A percentile compares a stretch with the other conserved stretches of the same genome.
Conservation (phyloP, 2,888 invertebrate genomes). For the Tribolium freemani region DNA sequence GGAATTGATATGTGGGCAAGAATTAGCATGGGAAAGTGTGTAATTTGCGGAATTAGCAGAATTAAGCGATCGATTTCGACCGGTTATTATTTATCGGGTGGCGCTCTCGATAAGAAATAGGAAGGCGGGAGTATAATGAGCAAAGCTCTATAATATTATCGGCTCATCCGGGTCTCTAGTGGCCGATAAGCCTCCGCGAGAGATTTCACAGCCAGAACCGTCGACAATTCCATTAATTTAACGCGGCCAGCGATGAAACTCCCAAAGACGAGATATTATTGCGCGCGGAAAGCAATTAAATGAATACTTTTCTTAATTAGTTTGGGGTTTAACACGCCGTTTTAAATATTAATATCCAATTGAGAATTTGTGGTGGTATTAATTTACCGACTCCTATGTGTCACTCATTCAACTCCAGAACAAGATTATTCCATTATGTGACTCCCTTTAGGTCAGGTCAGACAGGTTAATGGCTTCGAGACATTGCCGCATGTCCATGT, state of each 20-base stretch:
- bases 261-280: slow-evolving; percentile 63
- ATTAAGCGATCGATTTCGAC: slow-evolving; percentile 21
- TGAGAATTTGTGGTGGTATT: background rate
- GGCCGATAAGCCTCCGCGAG: slow-evolving; percentile 64
- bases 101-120: slow-evolving; percentile 53
- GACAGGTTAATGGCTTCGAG: slow-evolving; percentile 20
- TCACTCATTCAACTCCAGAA: slow-evolving; percentile 12
- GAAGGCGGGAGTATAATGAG: slow-evolving; percentile 55
- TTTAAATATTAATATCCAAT: slow-evolving; percentile 62
- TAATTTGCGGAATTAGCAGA: slow-evolving; percentile 23
- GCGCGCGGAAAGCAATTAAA: slow-evolving; percentile 64
- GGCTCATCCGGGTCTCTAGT: slow-evolving; percentile 59
- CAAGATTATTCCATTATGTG: slow-evolving; percentile 36
- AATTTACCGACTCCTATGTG: slow-evolving; percentile 3
- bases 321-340: slow-evolving; percentile 65
- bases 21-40: slow-evolving; percentile 22
- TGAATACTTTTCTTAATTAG: slow-evolving; percentile 68
- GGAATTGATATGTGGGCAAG: slow-evolving; percentile 9
- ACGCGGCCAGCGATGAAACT: slow-evolving; percentile 63
- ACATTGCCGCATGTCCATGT: slow-evolving; percentile 1
- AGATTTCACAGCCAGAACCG: slow-evolving; percentile 63
- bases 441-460: slow-evolving; percentile 22
- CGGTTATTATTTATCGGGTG: slow-evolving; percentile 57
- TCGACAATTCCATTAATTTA: slow-evolving; percentile 68
- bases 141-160: slow-evolving; percentile 59